Base-by-base conservation (phyloP, 2,113 vertebrate genomes). In the Lichenostomus cassidix region DNA sequence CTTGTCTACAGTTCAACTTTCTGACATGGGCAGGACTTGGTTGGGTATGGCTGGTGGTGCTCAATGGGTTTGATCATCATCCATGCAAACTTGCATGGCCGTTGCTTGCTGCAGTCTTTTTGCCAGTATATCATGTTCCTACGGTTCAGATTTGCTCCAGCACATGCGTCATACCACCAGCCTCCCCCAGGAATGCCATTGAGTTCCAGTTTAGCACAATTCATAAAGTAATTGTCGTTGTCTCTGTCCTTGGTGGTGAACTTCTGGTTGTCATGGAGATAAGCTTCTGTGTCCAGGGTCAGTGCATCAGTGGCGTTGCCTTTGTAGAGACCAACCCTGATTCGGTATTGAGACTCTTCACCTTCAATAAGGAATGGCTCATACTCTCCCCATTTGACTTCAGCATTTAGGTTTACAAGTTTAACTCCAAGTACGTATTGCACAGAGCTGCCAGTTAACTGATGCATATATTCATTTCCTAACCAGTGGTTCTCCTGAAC, bases 251-350 rank as follows among this genome's bases (percentile, higher is more conserved):
- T 98, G 24, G 98, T 98, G 92, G 98, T 98, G 95, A 99, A 99
- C 79, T 96, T 98, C 89, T 98, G 98, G 97, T 99, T 99, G 94
- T 99, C 98, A 35, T 99, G 99, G 58, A 99, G 98, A 94, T 99
- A 99, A 85, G 98, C 98, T 85, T 99, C 98, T 5, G 98, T 99
- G 80, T 99, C 98, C 93, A 98, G 94, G 12, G 98, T 98, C 83
- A 99, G 92, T 2, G 99, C 99, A 6, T 99, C 98, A 1, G 97
- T 92, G 44, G 98, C 97, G 0, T 98, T 98, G 67, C 99, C 99
- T 92, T 97, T 97, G 92, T 98, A 99, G 55, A 98, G 93, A 8
- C 99, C 98, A 23, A 99, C 97, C 67, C 98, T 98, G 79, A 99
- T 93, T 52, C 98, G 97, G 92, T 98, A 99, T 3, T 98, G 98